Conservation (phyloP, 2,888 invertebrate genomes). For the Lochmaea capreae region DNA sequence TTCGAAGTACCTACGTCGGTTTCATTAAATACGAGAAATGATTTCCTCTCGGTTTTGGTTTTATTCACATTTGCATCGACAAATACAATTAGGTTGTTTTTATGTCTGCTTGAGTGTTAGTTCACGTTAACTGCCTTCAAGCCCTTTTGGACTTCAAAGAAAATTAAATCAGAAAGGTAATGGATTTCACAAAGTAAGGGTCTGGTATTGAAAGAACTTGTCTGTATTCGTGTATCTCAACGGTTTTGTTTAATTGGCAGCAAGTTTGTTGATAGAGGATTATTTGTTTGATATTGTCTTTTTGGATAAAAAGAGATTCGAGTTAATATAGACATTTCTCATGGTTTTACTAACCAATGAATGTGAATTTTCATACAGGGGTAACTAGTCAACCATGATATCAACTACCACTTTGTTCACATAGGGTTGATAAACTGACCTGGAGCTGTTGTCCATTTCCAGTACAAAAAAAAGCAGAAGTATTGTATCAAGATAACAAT, state of each 20-base stretch:
- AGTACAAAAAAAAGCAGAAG: neutral
- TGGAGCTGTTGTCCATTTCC: neutral
- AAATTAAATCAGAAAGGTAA: constrained; percentile 48
- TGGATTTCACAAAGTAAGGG: constrained; percentile 44
- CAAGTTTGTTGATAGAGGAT: constrained; percentile 30
- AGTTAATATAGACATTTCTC: constrained; percentile 22
- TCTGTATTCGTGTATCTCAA: constrained; percentile 19
- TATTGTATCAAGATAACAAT: too few species aligned
- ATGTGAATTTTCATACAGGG: neutral
- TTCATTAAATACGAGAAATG: constrained; percentile 36
- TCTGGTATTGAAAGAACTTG: constrained; percentile 39
- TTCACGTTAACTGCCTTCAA: constrained; percentile 45
- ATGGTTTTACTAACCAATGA: neutral
- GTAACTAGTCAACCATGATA: constrained; percentile 1
- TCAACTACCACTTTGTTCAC: constrained; percentile 2
- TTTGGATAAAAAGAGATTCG: constrained; percentile 4
- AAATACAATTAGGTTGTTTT: constrained; percentile 51
- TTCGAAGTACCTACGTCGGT: constrained; percentile 35
- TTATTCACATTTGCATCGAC: constrained; percentile 51
- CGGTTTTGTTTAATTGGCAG: constrained; percentile 32
- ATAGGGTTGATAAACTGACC: neutral
- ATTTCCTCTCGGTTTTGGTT: constrained; percentile 34
- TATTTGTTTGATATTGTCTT: constrained; percentile 34
- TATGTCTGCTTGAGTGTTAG: constrained; percentile 46
- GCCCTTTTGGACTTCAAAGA: constrained; percentile 43